Percentiles rank a stretch among this genome's conserved stretches.
Conservation (phyloP, 2,113 vertebrate species). For the Chlorodrepanis virens region DNA sequence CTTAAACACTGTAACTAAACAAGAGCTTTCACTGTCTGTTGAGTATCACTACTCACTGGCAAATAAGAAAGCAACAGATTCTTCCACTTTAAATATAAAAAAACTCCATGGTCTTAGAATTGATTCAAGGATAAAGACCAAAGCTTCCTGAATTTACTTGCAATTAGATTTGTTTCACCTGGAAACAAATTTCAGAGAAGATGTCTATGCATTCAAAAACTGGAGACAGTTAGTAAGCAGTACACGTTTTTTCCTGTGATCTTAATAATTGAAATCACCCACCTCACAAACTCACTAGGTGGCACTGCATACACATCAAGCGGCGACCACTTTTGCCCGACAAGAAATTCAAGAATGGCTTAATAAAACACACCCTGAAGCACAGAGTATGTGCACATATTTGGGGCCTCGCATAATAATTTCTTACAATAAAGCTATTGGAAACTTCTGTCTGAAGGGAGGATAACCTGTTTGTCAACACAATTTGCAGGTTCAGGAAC, state of each 20-base stretch:
- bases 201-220: neutral
- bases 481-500: neutral
- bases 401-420: neutral
- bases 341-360: neutral
- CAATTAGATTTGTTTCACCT: neutral
- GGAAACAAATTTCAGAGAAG: neutral
- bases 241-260: neutral
- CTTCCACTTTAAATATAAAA: neutral
- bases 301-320: constrained; percentile 34
- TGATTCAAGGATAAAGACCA: neutral
- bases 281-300: constrained; percentile 32
- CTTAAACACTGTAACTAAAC: neutral
- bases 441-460: neutral
- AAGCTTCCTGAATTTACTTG: neutral
- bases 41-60: neutral
- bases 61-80: neutral
- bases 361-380: neutral
- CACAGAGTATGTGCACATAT: neutral
- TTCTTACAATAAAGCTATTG: constrained; percentile 22
- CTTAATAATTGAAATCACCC: neutral
- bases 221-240: neutral
- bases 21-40: neutral
- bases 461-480: constrained; percentile 7
- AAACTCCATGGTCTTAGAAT: rapidly evolving
- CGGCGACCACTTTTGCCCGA: neutral